A percentile compares a stretch with the other conserved stretches of the same genome.
phyloP scores from a whole-genome alignment of 2,113 vertebrate genomes.

The Elachura formosa region DNA sequence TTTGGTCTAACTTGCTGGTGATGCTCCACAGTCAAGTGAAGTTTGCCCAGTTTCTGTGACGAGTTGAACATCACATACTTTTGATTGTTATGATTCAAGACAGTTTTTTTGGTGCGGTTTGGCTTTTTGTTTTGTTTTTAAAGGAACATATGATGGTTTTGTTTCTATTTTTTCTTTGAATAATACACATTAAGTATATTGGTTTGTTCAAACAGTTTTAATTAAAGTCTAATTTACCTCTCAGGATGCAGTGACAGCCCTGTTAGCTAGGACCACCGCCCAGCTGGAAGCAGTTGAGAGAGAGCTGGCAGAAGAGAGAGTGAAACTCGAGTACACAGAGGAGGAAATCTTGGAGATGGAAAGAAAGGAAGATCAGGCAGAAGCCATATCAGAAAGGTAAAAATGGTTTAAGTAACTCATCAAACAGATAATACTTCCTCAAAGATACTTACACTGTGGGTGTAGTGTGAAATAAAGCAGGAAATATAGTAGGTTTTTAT shows the following conservation, averaged over 20 bases:
- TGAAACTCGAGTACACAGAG: conserved; percentile 78
- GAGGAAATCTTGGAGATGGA: conserved; percentile 80
- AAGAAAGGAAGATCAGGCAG: conserved; percentile 82
- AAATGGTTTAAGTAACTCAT: not conserved
- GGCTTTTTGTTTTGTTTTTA: not conserved
- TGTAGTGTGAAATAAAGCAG: not conserved
- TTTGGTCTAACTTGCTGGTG: not conserved
- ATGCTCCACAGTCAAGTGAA: not conserved
- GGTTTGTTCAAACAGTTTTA: not conserved
- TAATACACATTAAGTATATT: not conserved
- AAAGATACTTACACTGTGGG: not conserved
- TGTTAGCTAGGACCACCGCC: conserved; percentile 77
- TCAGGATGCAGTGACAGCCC: conserved; percentile 80
- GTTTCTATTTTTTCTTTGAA: not conserved
- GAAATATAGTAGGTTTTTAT: not conserved
- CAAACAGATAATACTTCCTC: not conserved
- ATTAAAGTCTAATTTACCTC: not conserved
- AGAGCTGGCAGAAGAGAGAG: conserved; percentile 77
- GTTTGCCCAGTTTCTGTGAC: not conserved
- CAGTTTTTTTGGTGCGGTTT: not conserved
- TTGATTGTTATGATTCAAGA: not conserved
- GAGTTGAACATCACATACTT: not conserved
- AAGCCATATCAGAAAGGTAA: conserved; percentile 85
- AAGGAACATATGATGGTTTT: not conserved
- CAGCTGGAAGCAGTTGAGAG: conserved; percentile 83